Conservation (phyloP, 35 echinoderm and acorn worm genomes). For the Eucidaris tribuloides region DNA sequence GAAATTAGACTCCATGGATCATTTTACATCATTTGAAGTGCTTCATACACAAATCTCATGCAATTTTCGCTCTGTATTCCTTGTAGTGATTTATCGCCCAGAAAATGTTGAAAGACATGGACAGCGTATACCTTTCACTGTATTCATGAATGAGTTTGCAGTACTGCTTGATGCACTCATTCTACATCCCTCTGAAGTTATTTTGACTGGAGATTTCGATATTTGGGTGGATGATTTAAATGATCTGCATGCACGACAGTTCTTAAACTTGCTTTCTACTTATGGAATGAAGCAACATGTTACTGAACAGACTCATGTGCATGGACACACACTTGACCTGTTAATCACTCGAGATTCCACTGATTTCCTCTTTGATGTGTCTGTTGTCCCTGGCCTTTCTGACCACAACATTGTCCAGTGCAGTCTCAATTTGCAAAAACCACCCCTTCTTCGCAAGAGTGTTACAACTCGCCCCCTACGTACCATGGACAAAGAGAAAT, state of each 20-base stretch:
- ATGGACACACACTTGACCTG: constrained; percentile 57
- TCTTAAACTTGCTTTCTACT: constrained; percentile 20
- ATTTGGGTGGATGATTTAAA: constrained; percentile 50
- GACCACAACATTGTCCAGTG: constrained; percentile 14
- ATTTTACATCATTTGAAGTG: constrained; percentile 34
- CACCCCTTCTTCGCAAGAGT: no score
- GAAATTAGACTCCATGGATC: not conserved
- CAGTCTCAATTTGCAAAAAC: no score
- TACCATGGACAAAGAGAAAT: no score
- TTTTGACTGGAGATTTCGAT: constrained; percentile 70
- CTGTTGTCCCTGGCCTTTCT: constrained; percentile 2
- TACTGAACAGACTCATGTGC: constrained; percentile 34
- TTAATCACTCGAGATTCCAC: constrained; percentile 35
- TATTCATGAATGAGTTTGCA: constrained; percentile 57
- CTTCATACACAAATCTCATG: not conserved
- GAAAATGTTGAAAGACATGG: constrained; percentile 19
- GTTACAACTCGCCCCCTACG: no score
- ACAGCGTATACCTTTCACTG: not conserved
- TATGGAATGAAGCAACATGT: constrained; percentile 48
- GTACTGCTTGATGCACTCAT: constrained; percentile 28
- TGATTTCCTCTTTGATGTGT: constrained; percentile 1
- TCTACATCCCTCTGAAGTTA: constrained; percentile 55
- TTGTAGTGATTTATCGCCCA: constrained; percentile 37
- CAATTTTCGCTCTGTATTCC: not conserved
- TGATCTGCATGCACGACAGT: not conserved